Evolutionary conservation across 2,888 invertebrate genomes (phyloP).

Genomic region (Sepioteuthis lessoniana): DNA sequence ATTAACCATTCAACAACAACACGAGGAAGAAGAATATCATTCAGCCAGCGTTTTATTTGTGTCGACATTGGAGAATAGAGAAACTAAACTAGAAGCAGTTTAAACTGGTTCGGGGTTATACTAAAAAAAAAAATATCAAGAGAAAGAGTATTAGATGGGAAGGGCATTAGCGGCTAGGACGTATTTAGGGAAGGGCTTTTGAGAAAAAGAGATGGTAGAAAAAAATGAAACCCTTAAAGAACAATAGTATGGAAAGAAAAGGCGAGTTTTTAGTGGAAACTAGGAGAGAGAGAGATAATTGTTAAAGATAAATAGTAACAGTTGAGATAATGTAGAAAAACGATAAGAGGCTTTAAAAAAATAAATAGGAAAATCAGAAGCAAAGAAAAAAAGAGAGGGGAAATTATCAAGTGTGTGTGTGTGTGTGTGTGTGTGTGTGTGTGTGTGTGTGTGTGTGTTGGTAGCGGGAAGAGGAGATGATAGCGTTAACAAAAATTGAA

Average conservation of each 20-base stretch:
- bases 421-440: no score
- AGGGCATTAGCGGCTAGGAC: background rate
- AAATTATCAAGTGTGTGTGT: no score
- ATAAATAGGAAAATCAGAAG: no score
- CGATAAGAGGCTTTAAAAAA: background rate
- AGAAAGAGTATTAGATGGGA: background rate
- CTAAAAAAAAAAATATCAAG: no score
- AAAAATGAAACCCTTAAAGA: no score
- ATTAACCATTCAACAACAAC: no score
- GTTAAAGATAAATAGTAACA: background rate
- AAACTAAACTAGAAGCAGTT: background rate
- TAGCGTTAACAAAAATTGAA: no score
- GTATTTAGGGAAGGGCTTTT: background rate
- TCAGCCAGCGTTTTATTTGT: background rate
- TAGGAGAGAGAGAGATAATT: background rate
- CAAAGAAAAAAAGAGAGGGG: no score
- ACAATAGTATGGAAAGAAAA: no score
- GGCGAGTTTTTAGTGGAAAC: background rate
- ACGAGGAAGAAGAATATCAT: no score
- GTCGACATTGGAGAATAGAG: background rate
- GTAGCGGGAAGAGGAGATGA: no score
- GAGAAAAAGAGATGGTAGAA: background rate
- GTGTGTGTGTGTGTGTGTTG: no score
- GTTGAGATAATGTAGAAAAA: background rate
- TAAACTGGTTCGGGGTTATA: background rate